Base-by-base conservation (phyloP, 2,113 vertebrate genomes). In the Pedetes capensis region DNA sequence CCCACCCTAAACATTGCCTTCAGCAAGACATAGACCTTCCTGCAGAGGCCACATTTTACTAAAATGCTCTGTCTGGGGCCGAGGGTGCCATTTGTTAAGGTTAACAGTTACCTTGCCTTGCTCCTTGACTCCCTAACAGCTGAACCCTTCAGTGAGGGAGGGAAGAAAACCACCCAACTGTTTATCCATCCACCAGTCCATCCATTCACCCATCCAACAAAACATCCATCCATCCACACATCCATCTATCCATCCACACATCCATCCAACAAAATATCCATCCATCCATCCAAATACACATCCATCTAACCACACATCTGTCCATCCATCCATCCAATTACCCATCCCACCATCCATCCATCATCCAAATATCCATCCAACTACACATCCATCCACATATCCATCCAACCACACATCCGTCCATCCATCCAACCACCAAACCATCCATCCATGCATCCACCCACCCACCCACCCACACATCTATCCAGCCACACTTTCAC, bases 41-140 rank as follows among this genome's bases (percentile, higher is more conserved):
- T 72, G 14, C 74, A 78, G 59, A 80, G 86, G 29, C 34, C 63
- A 8, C 27, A 78, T 83, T 75, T 80, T 80, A 84, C 78, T 68
- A 51, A 95, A 80, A 66, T 57, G 34, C 72, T 93, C 34, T 88
- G n/a, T 57, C 39, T 75, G 5, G 20, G 25, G n/a, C 37, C 55
- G 32, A 71, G 37, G 37, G 11, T 84, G 37, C 27, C 32, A 59
- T 44, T 11, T 57, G 47, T 22, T 75, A 68, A 86, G 49, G 34
- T 87, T 71, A 69, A 51, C 47, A 81, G 18, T 76, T 23, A 86
- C 14, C 6, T 44, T 18, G 37, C 25, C 29, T 0, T 74, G 29
- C 74, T 55, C 57, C 66, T 80, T 51, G 34, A 6, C 53, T 55
- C 3, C 34, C 42, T 32, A 6, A 22, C 32, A 14, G 34, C 6